Evolutionary conservation across 1,140 invertebrate genomes (phyloP).

Genomic region (Eufriesea mexicana): DNA sequence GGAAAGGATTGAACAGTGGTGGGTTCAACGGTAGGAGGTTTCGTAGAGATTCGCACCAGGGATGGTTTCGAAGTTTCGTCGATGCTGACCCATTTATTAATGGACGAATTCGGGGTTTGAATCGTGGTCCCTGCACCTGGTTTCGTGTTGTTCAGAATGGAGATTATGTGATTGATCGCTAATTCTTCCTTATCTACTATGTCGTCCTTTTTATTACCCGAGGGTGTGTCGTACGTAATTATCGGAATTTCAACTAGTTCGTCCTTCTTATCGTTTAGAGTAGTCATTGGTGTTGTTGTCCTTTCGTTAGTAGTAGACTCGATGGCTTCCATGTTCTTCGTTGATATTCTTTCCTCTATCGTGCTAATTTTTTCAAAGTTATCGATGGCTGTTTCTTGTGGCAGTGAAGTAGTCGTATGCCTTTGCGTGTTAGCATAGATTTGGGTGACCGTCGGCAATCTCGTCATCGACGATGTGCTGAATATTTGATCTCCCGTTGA

Average conservation of each 20-base stretch:
- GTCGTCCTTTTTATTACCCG: conserved; percentile 77
- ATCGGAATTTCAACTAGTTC: conserved; percentile 83
- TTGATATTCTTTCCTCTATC: conserved; percentile 59
- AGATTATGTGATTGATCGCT: conserved; percentile 84
- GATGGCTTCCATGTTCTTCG: conserved; percentile 40
- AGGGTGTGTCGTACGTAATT: conserved; percentile 79
- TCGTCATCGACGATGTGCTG: conserved; percentile 30
- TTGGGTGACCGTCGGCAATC: conserved; percentile 25
- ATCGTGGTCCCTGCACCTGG: conserved; percentile 73
- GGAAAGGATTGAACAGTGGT: conserved; percentile 67
- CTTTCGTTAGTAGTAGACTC: conserved; percentile 42
- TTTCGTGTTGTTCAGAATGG: conserved; percentile 86
- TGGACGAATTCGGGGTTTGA: conserved; percentile 69
- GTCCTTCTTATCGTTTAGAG: conserved; percentile 52
- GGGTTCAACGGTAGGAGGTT: conserved; percentile 54
- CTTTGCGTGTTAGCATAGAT: conserved; percentile 46
- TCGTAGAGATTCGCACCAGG: conserved; percentile 55
- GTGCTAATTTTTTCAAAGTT: conserved; percentile 35
- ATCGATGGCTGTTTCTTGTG: background rate
- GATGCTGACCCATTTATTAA: conserved; percentile 82
- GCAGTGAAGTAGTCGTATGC: conserved; percentile 11
- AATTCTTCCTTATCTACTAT: conserved; percentile 77
- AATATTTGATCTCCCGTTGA: background rate
- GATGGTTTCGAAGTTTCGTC: conserved; percentile 76
- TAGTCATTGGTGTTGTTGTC: conserved; percentile 73